Base-by-base conservation (phyloP, 1,140 invertebrate genomes). In the Drosophila tristis region DNA sequence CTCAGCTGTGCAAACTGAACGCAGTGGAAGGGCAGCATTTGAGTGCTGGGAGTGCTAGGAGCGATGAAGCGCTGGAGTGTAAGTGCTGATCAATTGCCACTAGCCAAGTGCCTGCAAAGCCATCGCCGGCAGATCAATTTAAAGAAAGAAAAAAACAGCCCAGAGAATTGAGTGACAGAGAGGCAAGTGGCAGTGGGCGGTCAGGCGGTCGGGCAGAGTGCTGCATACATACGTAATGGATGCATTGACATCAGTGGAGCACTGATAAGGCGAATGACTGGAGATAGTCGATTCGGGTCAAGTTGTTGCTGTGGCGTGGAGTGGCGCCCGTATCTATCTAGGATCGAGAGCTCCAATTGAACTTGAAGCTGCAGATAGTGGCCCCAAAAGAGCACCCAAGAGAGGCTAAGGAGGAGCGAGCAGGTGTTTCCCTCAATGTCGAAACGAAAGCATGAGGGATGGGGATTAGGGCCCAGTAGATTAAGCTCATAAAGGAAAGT, bases 21-120 rank as follows among this genome's bases (percentile, higher is more conserved):
- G 26, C 74, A 65, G 61, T 91, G 84, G 49, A 91, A 90, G 11
- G 90, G 85, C 56, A 91, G 44, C 90, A 91, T 91, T 50, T 16
- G 47, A 4, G 23, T 26, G 13, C n/a, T 20, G 20, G 11, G 47
- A 4, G 23, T 26, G 13, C n/a, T 20, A 26, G 11, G 5, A 35
- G 31, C 5, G 16, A 45, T 48, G 31, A 2, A 13, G 35, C 11
- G 35, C 13, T 29, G 13, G 1, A 13, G 13, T 16, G 15, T 25
- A 20, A 16, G 9, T 7, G 16, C 42, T 45, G 20, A 49, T 35
- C 58, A 44, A 60, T 63, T 35, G 29, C 31, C 25, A 23, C 42
- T 1, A 39, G 29, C 29, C 26, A 49, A 58, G 67, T 68, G 43
- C 35, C 43, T 39, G 35, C 48, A 16, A 42, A 50, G 48, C 26